Conservation (phyloP, 2,888 invertebrate genomes). For the Byasa hedistus region DNA sequence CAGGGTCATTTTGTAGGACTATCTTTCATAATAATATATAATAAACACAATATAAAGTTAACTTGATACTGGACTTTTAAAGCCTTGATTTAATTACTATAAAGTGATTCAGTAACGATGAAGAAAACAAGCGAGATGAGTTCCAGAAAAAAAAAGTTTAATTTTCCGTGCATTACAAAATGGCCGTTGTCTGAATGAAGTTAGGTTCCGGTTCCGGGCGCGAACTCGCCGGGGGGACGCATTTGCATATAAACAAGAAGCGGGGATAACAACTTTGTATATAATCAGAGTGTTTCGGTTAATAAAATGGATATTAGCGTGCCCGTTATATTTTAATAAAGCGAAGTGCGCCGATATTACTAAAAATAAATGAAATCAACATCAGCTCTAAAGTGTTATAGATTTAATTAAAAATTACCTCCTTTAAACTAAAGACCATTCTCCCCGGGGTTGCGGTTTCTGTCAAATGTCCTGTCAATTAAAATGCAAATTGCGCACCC, state of each 20-base stretch:
- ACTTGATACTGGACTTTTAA: neutral
- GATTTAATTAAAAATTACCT: too few relatives aligned
- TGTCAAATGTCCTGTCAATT: slow-evolving; percentile 56
- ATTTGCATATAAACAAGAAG: slow-evolving; percentile 67
- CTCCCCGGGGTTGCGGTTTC: slow-evolving; percentile 45
- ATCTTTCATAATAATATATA: too few relatives aligned
- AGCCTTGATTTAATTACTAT: neutral
- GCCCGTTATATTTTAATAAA: slow-evolving; percentile 13
- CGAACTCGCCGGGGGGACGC: slow-evolving; percentile 43
- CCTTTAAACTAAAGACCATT: too few relatives aligned
- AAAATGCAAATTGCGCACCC: slow-evolving; percentile 62
- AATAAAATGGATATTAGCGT: slow-evolving; percentile 44
- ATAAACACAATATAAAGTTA: neutral
- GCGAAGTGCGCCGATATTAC: neutral
- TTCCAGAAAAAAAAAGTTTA: neutral
- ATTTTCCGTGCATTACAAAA: slow-evolving; percentile 10
- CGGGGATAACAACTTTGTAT: slow-evolving; percentile 45
- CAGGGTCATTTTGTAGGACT: too few relatives aligned
- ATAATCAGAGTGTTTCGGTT: slow-evolving; percentile 43
- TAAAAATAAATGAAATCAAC: too few relatives aligned
- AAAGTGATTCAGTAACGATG: slow-evolving; percentile 3
- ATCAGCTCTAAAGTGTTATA: too few relatives aligned
- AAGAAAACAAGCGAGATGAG: slow-evolving; percentile 2
- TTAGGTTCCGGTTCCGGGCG: slow-evolving; percentile 3
- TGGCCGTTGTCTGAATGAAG: slow-evolving; percentile 6